These are phyloP conservation scores for Colostygia pectinataria DNA, from an alignment of 2,888 invertebrate genomes.

Conservation along the genomic window DNA sequence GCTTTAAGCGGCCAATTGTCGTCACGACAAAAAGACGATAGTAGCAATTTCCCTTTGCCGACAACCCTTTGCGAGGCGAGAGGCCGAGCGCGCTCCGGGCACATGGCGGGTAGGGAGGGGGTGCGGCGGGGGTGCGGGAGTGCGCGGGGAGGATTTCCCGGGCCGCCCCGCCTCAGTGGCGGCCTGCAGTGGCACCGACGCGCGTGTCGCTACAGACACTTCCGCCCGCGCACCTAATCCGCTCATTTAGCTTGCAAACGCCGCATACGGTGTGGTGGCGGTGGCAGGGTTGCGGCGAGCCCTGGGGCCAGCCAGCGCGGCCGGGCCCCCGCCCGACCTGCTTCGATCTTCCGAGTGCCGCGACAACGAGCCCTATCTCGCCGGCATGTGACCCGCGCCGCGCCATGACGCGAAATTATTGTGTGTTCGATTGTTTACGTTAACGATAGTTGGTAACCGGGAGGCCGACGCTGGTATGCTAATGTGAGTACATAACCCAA, in stretches of 20 bases:
- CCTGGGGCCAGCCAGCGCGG: conserved; percentile 71
- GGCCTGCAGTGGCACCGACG: conserved; percentile 80
- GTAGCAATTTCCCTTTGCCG: conserved; percentile 72
- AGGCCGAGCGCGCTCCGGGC: conserved; percentile 65
- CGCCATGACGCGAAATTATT: conserved; percentile 64
- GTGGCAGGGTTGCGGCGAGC: conserved; percentile 62
- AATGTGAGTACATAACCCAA: conserved; percentile 69
- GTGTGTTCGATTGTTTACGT: conserved; percentile 77
- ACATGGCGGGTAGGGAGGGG: conserved; percentile 64
- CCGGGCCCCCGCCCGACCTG: conserved; percentile 65
- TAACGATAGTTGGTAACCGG: conserved; percentile 76
- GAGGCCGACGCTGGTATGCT: conserved; percentile 79
- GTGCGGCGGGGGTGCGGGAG: conserved; percentile 42
- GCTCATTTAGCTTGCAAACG: conserved; percentile 76
- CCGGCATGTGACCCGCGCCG: conserved; percentile 68
- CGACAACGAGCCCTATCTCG: conserved; percentile 12
- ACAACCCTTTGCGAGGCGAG: conserved; percentile 75
- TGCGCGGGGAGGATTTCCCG: conserved; percentile 67
- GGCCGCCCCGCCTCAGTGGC: conserved; percentile 82
- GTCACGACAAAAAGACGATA: conserved; percentile 65
- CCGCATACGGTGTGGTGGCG: conserved; percentile 75
- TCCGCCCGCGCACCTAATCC: conserved; percentile 76
- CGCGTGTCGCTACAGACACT: conserved; percentile 80
- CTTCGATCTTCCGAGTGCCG: conserved; percentile 58
- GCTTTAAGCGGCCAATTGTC: conserved; percentile 60